Conservation (phyloP, 1,140 invertebrate species). For the Proctacanthus coquilletti region DNA sequence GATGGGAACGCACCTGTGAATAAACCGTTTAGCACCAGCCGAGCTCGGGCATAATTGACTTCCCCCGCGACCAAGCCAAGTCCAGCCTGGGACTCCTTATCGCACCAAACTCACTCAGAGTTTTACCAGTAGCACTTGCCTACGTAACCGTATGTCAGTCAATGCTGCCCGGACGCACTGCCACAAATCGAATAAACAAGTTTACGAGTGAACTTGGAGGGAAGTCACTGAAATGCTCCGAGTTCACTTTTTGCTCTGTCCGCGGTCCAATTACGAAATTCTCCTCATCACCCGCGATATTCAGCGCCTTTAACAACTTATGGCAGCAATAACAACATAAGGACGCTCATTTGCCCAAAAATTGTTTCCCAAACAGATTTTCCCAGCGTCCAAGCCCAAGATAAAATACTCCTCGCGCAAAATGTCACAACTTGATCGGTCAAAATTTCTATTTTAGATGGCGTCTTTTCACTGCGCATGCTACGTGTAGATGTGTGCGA, state of each 20-base stretch:
- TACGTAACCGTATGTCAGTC: not conserved
- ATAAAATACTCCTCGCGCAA: not conserved
- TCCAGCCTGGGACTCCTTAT: too few relatives aligned
- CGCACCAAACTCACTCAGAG: too few relatives aligned
- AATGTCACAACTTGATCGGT: not conserved
- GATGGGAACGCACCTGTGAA: too few relatives aligned
- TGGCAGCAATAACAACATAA: not conserved
- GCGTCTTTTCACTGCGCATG: constrained; percentile 2
- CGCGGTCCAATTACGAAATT: not conserved
- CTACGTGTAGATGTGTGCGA: not conserved
- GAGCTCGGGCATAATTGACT: too few relatives aligned
- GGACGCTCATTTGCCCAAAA: not conserved
- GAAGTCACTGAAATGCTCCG: not conserved
- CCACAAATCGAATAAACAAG: not conserved
- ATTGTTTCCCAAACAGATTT: not conserved
- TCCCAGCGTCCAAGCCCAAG: not conserved
- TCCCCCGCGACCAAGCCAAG: too few relatives aligned
- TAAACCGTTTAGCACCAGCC: too few relatives aligned
- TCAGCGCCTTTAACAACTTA: too few relatives aligned
- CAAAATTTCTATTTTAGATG: constrained; percentile 2
- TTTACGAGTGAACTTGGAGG: not conserved
- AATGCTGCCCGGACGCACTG: not conserved
- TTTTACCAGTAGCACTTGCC: too few relatives aligned
- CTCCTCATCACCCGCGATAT: too few relatives aligned
- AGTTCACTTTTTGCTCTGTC: not conserved